A percentile compares a stretch with the other conserved stretches of the same genome.
Conservation (phyloP, 2,113 vertebrate genomes). For the Parotia lawesii region DNA sequence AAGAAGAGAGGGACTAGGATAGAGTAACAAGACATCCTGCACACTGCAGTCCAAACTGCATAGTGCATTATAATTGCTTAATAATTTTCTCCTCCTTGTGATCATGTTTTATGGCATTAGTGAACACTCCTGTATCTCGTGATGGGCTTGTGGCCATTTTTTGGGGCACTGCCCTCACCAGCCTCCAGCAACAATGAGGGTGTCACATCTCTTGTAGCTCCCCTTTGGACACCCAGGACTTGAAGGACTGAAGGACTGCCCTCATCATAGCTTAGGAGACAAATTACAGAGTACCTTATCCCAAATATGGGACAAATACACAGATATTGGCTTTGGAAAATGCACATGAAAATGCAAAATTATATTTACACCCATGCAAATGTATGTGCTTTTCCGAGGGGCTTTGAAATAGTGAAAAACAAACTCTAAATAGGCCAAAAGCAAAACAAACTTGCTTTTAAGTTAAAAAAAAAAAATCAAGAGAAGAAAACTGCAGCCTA, state of each 20-base stretch:
- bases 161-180: not conserved
- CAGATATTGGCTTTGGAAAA: not conserved
- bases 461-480: not conserved
- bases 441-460: not conserved
- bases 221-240: not conserved
- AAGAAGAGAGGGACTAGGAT: not conserved
- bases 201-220: not conserved
- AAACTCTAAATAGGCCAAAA: not conserved
- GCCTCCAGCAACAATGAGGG: not conserved
- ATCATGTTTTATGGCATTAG: not conserved
- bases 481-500: not conserved
- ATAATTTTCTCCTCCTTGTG: not conserved
- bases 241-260: not conserved
- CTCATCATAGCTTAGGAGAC: not conserved
- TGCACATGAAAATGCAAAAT: fast-evolving
- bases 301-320: not conserved
- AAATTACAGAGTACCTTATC: not conserved
- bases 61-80: not conserved
- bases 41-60: not conserved
- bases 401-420: not conserved
- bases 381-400: not conserved
- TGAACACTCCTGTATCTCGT: not conserved
- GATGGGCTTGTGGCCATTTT: not conserved
- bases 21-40: not conserved
- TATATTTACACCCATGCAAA: not conserved